phyloP scores from a whole-genome alignment of 2,888 invertebrate genomes.

The Melinopterus prodromus region DNA sequence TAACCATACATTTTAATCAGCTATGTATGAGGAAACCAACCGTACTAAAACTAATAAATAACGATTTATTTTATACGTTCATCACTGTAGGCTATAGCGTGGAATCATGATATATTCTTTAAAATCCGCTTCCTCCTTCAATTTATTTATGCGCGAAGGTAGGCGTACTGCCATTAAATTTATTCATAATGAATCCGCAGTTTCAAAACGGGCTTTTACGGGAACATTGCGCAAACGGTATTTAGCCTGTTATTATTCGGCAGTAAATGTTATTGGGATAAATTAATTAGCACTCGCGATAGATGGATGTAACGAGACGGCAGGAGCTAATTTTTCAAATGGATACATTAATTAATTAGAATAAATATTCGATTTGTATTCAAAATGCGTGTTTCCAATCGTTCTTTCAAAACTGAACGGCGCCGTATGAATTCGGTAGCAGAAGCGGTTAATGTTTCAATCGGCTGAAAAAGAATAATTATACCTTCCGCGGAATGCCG shows the following conservation, averaged over 20 bases:
- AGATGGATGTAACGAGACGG: not conserved
- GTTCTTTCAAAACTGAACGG: not conserved
- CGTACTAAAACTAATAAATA: too few relatives aligned
- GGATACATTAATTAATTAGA: not conserved
- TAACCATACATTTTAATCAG: too few relatives aligned
- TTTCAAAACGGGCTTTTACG: not conserved
- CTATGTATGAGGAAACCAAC: too few relatives aligned
- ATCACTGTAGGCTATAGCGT: not conserved
- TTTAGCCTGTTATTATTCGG: not conserved
- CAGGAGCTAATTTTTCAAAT: not conserved
- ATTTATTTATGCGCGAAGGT: not conserved
- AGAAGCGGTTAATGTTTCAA: not conserved
- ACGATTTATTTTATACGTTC: too few relatives aligned
- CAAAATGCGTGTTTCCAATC: not conserved
- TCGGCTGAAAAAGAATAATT: not conserved
- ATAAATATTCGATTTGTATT: not conserved
- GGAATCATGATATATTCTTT: not conserved
- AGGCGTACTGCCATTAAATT: not conserved
- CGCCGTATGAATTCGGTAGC: not conserved
- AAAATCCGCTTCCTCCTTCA: not conserved
- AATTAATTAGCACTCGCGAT: not conserved
- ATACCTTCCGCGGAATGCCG: not conserved
- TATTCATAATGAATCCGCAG: not conserved
- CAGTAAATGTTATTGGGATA: not conserved
- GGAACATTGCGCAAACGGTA: not conserved